Percentiles rank a stretch among this genome's conserved stretches.
These are phyloP conservation scores for Microcaecilia unicolor DNA, from an alignment of 2,797 vertebrate species.

Conservation along the genomic window DNA sequence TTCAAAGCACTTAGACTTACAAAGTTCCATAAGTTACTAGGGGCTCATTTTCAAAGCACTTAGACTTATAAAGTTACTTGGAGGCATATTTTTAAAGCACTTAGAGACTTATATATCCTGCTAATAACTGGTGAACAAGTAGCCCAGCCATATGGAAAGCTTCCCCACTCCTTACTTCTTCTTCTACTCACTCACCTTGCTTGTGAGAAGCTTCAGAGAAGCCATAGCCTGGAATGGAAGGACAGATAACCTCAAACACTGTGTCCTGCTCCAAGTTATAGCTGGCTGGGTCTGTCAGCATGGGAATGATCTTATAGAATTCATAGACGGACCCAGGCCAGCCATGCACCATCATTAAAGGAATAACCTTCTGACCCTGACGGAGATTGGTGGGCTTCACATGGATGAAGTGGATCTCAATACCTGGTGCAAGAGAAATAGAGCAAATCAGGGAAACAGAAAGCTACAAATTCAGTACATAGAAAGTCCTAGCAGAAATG, in stretches of 20 bases:
- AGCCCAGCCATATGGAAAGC: too few relatives aligned
- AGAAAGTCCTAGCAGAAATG: too few relatives aligned
- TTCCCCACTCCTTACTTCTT: too few relatives aligned
- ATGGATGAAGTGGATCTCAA: conserved; percentile 75
- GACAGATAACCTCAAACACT: conserved; percentile 78
- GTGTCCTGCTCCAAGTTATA: conserved; percentile 23
- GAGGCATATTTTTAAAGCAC: too few relatives aligned
- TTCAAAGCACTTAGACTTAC: too few relatives aligned
- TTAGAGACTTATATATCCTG: too few relatives aligned
- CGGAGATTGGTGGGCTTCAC: conserved; percentile 53
- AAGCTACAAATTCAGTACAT: too few relatives aligned
- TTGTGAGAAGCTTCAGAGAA: conserved; percentile 76
- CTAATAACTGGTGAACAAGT: too few relatives aligned
- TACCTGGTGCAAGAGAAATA: conserved; percentile 40
- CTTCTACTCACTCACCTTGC: conserved; percentile 45
- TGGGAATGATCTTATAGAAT: conserved; percentile 78
- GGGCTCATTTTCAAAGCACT: too few relatives aligned
- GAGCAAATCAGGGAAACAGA: too few relatives aligned
- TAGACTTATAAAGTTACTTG: too few relatives aligned
- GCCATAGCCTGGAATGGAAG: conserved; percentile 81
- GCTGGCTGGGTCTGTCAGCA: conserved; percentile 55
- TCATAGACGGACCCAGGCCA: conserved; percentile 85
- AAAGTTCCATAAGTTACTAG: too few relatives aligned
- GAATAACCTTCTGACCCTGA: conserved; percentile 46
- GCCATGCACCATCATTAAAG: conserved; percentile 76